Base-by-base conservation (phyloP, 2,888 invertebrate species). In the Microplitis manilae region DNA sequence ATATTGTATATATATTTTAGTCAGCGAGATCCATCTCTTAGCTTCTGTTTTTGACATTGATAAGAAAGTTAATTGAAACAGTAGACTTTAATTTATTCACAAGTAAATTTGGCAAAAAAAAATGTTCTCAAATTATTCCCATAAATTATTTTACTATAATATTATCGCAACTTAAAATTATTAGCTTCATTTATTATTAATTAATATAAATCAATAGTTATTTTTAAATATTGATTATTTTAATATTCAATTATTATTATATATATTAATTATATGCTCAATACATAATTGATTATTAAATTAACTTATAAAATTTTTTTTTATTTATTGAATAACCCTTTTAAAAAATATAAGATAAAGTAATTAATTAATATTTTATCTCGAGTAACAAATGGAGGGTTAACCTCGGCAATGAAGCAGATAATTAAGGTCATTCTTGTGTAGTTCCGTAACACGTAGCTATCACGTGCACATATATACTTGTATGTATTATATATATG, bases 401-500 rank as follows among this genome's bases (percentile, higher is more conserved):
- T 82, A 83, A 81, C 81, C 83, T 82, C 79, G 81, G 79, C 83
- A 83, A 82, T 83, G 83, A 83, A 77, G 77, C 79, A 76, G 73
- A 82, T 80, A 83, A 84, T 84, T 83, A 83, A 83, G 83, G 81
- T 80, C 81, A 75, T 76, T 79, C 72, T 41, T 68, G 70, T 79
- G 72, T 68, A 69, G 70, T 67, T 41, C 20, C 39, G 38, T 64
- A 39, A 61, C 76, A 68, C 68, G 38, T 68, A 39, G 5, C 40
- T 40, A 40, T 39, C 65, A 38, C 39, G 68, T 40, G 68, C 39
- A 40, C 68, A 68, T 40, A 41, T n/a, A 50, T 40, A 8, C 13
- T 39, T 9, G n/a, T 59, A 17, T 50, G 15, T 50, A 59, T 70
- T 70, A 59, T 38, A 65, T 65, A 59, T 62, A 65, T n/a, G n/a